Evolutionary conservation across 2,113 vertebrate genomes (phyloP).

Genomic region (Eolophus roseicapilla): DNA sequence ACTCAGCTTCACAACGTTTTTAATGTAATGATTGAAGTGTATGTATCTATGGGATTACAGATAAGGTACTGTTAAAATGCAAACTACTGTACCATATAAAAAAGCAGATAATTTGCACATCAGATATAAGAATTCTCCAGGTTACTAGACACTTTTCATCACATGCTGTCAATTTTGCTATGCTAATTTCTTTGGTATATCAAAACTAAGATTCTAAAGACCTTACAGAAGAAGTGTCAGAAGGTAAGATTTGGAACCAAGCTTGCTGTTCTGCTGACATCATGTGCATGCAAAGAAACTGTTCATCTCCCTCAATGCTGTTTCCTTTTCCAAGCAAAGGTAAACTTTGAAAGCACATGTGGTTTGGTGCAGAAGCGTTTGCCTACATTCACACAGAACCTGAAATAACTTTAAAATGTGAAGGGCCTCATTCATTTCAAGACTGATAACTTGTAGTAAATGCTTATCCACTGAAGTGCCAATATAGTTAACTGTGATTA

Average conservation of each 20-base stretch:
- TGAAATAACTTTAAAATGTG: background rate
- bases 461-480: background rate
- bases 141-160: background rate
- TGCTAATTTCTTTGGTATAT: background rate
- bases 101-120: background rate
- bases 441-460: background rate
- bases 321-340: background rate
- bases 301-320: background rate
- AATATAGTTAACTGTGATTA: background rate
- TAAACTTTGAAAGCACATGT: background rate
- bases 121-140: background rate
- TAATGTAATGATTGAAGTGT: background rate
- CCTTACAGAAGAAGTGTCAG: background rate
- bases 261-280: background rate
- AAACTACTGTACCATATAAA: background rate
- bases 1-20: background rate
- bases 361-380: background rate
- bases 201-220: background rate
- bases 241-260: background rate
- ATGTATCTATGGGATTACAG: background rate
- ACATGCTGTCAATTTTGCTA: background rate
- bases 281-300: accelerated
- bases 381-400: background rate
- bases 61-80: background rate
- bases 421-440: background rate